Percentiles rank a stretch among this genome's conserved stretches.
Evolutionary conservation across 2,888 invertebrate genomes (phyloP).

Genomic region (Leptopilina myrica): DNA sequence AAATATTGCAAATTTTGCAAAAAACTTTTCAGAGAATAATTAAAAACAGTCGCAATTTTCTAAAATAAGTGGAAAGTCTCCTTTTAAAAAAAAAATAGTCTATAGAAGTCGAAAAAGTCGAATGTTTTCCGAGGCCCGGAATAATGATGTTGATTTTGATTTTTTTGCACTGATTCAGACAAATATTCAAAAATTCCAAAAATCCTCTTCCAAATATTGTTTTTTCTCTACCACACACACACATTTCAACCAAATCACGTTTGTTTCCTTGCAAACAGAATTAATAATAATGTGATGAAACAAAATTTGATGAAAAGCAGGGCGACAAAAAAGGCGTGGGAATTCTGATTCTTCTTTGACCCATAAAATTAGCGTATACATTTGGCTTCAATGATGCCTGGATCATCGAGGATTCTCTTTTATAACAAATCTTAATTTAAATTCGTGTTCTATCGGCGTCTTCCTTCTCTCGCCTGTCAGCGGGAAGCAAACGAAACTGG

Average conservation of each 20-base stretch:
- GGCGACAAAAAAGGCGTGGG: conserved; percentile 29
- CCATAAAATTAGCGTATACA: conserved; percentile 39
- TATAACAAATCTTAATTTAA: conserved; percentile 38
- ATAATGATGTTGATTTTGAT: no score
- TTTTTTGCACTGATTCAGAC: not conserved
- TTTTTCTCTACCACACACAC: not conserved
- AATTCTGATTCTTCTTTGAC: conserved; percentile 36
- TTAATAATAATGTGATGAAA: not conserved
- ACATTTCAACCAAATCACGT: not conserved
- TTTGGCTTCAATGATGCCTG: conserved; percentile 34
- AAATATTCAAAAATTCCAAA: not conserved
- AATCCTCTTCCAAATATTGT: not conserved
- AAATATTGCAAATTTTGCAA: no score
- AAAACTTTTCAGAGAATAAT: no score
- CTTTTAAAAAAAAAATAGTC: no score
- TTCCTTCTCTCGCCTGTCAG: conserved; percentile 40
- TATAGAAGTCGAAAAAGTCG: no score
- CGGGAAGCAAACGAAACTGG: conserved; percentile 41
- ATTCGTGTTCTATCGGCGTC: conserved; percentile 38
- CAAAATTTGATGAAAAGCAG: conserved; percentile 13
- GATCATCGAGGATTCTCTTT: conserved; percentile 39
- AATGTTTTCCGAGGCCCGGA: no score
- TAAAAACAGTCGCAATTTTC: no score
- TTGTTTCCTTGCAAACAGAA: not conserved
- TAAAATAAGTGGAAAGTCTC: no score